phyloP scores from a whole-genome alignment of 2,888 invertebrate species.

The Diarsia rubi region DNA sequence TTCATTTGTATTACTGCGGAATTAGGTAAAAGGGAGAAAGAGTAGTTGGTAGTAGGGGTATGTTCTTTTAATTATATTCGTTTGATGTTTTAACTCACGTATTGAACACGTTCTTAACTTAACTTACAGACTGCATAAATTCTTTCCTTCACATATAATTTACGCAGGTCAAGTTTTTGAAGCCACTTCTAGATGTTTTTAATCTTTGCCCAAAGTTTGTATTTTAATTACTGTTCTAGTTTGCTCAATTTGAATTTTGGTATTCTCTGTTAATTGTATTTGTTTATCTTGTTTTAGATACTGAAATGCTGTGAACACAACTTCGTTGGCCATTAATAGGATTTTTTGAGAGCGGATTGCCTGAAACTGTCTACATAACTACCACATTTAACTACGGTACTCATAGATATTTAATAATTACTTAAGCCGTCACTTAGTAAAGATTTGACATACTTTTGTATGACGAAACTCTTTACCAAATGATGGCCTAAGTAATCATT shows the following conservation, averaged over 20 bases:
- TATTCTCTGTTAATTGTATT: slow-evolving; percentile 20
- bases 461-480: too few relatives aligned
- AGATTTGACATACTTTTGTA: too few relatives aligned
- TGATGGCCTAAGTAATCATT: too few relatives aligned
- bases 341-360: not conserved
- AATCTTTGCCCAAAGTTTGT: slow-evolving; percentile 9
- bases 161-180: not conserved
- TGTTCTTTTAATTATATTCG: not conserved
- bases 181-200: not conserved
- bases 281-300: slow-evolving; percentile 4
- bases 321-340: not conserved
- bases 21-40: too few relatives aligned
- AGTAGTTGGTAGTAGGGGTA: too few relatives aligned
- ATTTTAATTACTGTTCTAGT: slow-evolving; percentile 44
- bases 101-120: not conserved
- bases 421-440: too few relatives aligned
- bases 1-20: too few relatives aligned
- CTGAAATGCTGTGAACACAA: not conserved
- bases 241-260: slow-evolving; percentile 28
- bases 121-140: not conserved
- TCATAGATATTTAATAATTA: too few relatives aligned
- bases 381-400: not conserved
- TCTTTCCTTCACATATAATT: not conserved
- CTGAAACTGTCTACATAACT: not conserved
- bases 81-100: not conserved